phyloP scores from a whole-genome alignment of 2,113 vertebrate species.

The Ceyx cyanopectus region DNA sequence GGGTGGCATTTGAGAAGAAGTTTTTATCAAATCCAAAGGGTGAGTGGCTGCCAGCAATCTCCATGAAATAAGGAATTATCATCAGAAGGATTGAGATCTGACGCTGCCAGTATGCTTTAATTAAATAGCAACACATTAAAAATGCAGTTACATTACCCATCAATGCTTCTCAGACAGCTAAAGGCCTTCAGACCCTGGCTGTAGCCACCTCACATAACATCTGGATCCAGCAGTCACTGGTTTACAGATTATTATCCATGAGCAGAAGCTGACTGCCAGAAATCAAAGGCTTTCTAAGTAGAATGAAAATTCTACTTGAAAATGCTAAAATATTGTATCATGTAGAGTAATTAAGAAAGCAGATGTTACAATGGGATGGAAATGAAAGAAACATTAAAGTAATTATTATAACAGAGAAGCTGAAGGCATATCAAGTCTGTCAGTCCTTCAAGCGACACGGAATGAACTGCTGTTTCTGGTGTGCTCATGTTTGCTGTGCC shows the following conservation, averaged over 20 bases:
- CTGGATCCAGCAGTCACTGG: not conserved
- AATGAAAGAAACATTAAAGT: not conserved
- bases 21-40: not conserved
- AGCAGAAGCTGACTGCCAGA: not conserved
- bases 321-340: not conserved
- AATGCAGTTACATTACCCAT: not conserved
- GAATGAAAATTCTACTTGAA: conserved; percentile 20
- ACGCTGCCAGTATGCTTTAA: not conserved
- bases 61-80: not conserved
- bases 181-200: not conserved
- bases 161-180: not conserved
- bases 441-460: not conserved
- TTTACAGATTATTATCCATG: not conserved
- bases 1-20: not conserved
- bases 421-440: not conserved
- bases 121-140: not conserved
- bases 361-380: conserved; percentile 18
- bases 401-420: not conserved
- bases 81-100: not conserved
- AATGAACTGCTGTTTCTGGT: not conserved
- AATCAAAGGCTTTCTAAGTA: not conserved
- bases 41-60: not conserved
- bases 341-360: not conserved
- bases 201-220: not conserved
- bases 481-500: not conserved